A percentile compares a stretch with the other conserved stretches of the same genome.
These are phyloP conservation scores for Ypsolopha sequella DNA, from an alignment of 2,888 invertebrate species.

Conservation along the genomic window DNA sequence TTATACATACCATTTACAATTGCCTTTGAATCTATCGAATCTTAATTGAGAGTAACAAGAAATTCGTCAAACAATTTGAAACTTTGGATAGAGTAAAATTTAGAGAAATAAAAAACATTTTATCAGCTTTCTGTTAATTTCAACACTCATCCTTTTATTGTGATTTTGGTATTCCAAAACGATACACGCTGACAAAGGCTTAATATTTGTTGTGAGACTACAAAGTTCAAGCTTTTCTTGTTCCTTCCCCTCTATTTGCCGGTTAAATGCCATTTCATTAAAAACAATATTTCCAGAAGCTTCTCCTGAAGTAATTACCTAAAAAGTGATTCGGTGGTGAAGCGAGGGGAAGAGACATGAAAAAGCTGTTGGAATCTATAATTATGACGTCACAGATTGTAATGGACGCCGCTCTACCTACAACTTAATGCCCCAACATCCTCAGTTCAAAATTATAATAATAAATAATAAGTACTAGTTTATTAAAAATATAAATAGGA, in stretches of 20 bases:
- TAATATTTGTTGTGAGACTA: slow-evolving; percentile 72
- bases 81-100: slow-evolving; percentile 15
- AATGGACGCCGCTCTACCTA: slow-evolving; percentile 3
- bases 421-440: slow-evolving; percentile 32
- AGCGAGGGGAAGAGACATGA: neutral
- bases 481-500: slow-evolving; percentile 5
- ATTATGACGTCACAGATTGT: slow-evolving; percentile 32
- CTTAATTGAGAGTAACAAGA: neutral
- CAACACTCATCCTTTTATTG: slow-evolving; percentile 71
- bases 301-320: no score
- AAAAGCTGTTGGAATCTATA: slow-evolving; percentile 9
- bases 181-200: slow-evolving; percentile 33
- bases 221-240: slow-evolving; percentile 18
- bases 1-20: slow-evolving; percentile 41
- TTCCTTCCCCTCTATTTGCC: no score
- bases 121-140: slow-evolving; percentile 67
- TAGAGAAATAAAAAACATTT: slow-evolving; percentile 48
- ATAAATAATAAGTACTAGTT: slow-evolving; percentile 1
- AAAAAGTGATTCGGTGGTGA: neutral
- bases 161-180: slow-evolving; percentile 51
- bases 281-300: neutral
- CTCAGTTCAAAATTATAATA: slow-evolving; percentile 24
- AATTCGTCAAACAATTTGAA: neutral
- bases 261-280: neutral
- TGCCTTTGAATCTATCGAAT: neutral